Conservation (phyloP, 2,888 invertebrate genomes). For the Mamestra brassicae region DNA sequence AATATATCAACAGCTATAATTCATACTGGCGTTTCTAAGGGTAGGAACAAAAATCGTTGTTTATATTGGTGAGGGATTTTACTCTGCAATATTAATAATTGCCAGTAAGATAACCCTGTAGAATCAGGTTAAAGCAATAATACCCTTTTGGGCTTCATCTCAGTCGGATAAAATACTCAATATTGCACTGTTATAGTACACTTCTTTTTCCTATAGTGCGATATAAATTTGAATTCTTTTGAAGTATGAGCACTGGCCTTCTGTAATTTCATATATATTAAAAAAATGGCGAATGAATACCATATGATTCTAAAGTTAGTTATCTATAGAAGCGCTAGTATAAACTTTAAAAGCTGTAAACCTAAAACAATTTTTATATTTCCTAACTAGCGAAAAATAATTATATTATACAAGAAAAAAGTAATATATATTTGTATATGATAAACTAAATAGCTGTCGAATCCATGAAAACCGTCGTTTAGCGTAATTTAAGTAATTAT, state of each 20-base stretch:
- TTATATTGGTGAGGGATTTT: not conserved
- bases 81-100: too few species aligned
- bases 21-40: conserved; percentile 16
- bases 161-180: not conserved
- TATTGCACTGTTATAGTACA: too few species aligned
- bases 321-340: conserved; percentile 26
- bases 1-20: conserved; percentile 13
- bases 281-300: not conserved
- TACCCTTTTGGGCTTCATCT: not conserved
- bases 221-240: too few species aligned
- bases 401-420: conserved; percentile 52
- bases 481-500: conserved; percentile 33
- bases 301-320: not conserved
- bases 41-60: not conserved
- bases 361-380: conserved; percentile 7
- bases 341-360: not conserved
- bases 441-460: conserved; percentile 56
- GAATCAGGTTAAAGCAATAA: not conserved
- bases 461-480: conserved; percentile 66
- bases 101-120: not conserved
- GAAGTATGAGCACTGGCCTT: too few species aligned
- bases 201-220: too few species aligned
- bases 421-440: conserved; percentile 66
- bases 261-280: too few species aligned
- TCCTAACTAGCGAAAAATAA: conserved; percentile 30